Conservation (phyloP, 2,797 vertebrate genomes). For the Crocodylus rhombifer region DNA sequence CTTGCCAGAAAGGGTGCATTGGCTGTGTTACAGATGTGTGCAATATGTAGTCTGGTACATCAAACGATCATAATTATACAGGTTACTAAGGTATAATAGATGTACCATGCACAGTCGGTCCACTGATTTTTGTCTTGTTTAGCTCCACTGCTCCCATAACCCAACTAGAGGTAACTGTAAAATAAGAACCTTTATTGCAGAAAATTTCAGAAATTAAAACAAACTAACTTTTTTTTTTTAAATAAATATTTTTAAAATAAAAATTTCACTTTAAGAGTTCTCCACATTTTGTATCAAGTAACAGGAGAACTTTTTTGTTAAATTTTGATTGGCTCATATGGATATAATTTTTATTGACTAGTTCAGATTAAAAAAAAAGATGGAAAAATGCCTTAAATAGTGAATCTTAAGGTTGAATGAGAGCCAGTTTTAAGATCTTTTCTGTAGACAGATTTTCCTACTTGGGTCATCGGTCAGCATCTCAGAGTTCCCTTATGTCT, state of each 20-base stretch:
- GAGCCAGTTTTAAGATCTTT: neutral
- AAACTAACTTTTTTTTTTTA: no score
- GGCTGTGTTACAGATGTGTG: accelerated
- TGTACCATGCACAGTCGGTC: neutral
- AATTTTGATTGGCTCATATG: no score
- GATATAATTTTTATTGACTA: no score
- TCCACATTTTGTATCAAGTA: no score
- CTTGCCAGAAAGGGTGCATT: neutral
- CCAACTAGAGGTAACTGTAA: neutral
- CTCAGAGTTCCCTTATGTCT: conserved; percentile 28
- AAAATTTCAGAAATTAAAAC: neutral
- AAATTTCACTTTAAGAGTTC: no score
- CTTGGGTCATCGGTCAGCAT: neutral
- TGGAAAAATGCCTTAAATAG: neutral
- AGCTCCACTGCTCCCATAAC: neutral
- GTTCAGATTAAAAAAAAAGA: neutral
- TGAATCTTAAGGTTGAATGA: neutral
- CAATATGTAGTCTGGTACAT: no score
- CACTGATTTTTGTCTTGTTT: accelerated
- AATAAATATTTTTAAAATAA: no score
- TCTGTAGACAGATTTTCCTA: neutral
- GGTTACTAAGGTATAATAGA: neutral
- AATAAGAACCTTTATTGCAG: neutral
- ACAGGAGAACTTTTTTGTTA: no score
- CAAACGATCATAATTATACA: no score